phyloP scores from a whole-genome alignment of 2,888 invertebrate species.

The Odontomyia ornata region DNA sequence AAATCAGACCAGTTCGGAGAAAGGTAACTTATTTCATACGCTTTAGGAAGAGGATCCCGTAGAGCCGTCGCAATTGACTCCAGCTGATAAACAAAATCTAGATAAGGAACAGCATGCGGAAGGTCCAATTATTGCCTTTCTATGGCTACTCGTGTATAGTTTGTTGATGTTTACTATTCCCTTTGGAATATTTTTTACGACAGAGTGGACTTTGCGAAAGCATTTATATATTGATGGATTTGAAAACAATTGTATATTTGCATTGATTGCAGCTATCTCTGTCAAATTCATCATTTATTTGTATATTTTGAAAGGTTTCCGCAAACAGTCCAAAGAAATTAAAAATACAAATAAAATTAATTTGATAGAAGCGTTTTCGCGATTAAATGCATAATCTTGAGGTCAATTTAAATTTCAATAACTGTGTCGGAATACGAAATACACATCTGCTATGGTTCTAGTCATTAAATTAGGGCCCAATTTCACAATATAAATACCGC shows the following conservation, averaged over 20 bases:
- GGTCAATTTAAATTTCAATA: too few relatives aligned
- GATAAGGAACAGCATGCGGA: constrained; percentile 61
- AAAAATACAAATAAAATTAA: constrained; percentile 40
- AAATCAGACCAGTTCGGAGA: not conserved
- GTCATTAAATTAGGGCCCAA: too few relatives aligned
- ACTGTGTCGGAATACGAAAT: too few relatives aligned
- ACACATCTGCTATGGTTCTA: too few relatives aligned
- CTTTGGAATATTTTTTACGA: constrained; percentile 78
- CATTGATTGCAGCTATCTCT: constrained; percentile 79
- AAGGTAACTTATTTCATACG: constrained; percentile 15
- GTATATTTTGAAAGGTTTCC: constrained; percentile 76
- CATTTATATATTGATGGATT: constrained; percentile 71
- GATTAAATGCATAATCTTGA: too few relatives aligned
- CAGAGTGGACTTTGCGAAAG: constrained; percentile 69
- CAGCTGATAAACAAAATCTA: not conserved
- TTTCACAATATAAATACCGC: too few relatives aligned
- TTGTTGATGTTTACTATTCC: constrained; percentile 87
- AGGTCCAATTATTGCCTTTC: constrained; percentile 65
- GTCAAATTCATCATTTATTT: constrained; percentile 82
- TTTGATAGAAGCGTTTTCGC: too few relatives aligned
- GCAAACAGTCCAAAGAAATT: constrained; percentile 53
- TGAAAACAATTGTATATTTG: constrained; percentile 74
- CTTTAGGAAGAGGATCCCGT: not conserved
- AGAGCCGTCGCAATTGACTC: not conserved
- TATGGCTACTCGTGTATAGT: constrained; percentile 78